Evolutionary conservation across 2,888 invertebrate genomes (phyloP).

Genomic region (Malthinus seriepunctatus): DNA sequence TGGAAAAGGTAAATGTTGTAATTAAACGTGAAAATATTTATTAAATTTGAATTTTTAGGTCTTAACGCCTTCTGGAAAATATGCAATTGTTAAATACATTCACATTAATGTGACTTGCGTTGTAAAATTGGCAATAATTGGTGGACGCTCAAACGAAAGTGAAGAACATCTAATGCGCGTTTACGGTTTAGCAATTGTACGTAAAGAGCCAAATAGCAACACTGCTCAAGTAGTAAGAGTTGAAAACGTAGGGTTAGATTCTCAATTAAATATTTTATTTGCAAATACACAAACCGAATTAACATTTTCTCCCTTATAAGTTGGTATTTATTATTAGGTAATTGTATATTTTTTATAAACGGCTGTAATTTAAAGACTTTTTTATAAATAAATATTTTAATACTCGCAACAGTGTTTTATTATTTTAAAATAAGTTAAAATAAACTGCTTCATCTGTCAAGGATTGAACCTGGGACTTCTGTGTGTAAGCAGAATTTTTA

Average conservation of each 20-base stretch:
- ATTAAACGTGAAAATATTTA: background rate
- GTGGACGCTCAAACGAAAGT: conserved; percentile 61
- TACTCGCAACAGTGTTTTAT: too few relatives aligned
- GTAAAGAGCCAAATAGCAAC: conserved; percentile 62
- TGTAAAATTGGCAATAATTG: conserved; percentile 63
- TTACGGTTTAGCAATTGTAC: conserved; percentile 67
- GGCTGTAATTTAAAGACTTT: background rate
- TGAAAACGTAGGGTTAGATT: conserved; percentile 70
- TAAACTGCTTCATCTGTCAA: too few relatives aligned
- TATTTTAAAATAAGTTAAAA: too few relatives aligned
- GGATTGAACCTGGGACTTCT: too few relatives aligned
- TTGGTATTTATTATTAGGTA: conserved; percentile 4
- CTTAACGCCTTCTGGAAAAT: conserved; percentile 45
- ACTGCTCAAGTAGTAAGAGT: conserved; percentile 63
- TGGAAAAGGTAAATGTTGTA: conserved; percentile 56
- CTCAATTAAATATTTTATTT: conserved; percentile 68
- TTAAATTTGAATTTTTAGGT: conserved; percentile 39
- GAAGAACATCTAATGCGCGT: conserved; percentile 69
- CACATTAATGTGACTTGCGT: conserved; percentile 72
- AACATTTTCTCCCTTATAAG: conserved; percentile 60
- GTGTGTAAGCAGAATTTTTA: too few relatives aligned
- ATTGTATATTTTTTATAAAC: background rate
- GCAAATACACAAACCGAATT: conserved; percentile 68
- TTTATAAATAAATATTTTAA: too few relatives aligned
- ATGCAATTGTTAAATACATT: conserved; percentile 65